phyloP scores from a whole-genome alignment of 2,797 vertebrate species.

The Rousettus madagascariensis region DNA sequence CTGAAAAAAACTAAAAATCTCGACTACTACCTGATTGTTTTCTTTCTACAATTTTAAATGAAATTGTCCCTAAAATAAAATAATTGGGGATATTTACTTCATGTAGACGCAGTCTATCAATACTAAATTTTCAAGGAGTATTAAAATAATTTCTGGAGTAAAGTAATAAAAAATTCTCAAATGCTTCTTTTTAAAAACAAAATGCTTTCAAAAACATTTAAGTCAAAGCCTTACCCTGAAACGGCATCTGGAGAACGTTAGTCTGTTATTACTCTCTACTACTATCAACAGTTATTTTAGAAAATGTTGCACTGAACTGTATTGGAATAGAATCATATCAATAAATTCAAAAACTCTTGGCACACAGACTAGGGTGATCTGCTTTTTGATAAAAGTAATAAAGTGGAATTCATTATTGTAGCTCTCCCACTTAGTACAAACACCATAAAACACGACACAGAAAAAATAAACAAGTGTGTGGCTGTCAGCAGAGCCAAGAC shows the following conservation, averaged over 20 bases:
- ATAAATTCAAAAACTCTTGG: conserved; percentile 51
- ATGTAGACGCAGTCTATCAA: neutral
- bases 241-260: conserved; percentile 26
- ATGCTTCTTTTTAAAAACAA: conserved; percentile 41
- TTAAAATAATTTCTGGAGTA: conserved; percentile 12
- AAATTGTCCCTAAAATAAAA: conserved; percentile 24
- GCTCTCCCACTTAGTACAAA: conserved; percentile 59
- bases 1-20: conserved; percentile 26
- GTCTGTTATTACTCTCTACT: conserved; percentile 25
- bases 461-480: conserved; percentile 66
- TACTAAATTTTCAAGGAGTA: conserved; percentile 34
- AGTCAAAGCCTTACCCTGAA: conserved; percentile 11
- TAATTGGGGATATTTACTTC: neutral
- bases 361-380: conserved; percentile 32
- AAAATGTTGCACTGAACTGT: conserved; percentile 40
- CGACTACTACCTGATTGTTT: neutral
- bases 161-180: conserved; percentile 42
- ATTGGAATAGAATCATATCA: conserved; percentile 54
- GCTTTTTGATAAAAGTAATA: conserved; percentile 65
- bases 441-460: conserved; percentile 56
- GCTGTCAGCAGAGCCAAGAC: conserved; percentile 58
- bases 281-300: conserved; percentile 50
- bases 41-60: conserved; percentile 34
- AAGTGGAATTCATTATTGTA: conserved; percentile 39
- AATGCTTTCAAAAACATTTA: neutral